Conservation (phyloP, 2,888 invertebrate genomes). For the Blomia tropicalis region DNA sequence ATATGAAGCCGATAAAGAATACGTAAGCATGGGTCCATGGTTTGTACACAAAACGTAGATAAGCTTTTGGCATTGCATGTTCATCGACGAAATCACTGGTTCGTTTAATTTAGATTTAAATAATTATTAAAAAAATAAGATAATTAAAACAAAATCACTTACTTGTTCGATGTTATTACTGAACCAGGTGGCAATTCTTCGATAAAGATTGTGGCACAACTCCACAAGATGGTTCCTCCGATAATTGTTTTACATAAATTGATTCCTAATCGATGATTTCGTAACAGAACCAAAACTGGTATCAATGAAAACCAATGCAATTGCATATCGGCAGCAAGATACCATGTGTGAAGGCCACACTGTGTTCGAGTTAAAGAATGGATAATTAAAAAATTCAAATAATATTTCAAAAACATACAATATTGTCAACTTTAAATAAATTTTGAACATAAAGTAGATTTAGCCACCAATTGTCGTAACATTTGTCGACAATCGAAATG, state of each 20-base stretch:
- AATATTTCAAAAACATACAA: constrained; percentile 18
- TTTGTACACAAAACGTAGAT: constrained; percentile 2
- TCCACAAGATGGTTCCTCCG: not conserved
- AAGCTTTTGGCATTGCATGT: constrained; percentile 3
- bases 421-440: constrained; percentile 21
- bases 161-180: not conserved
- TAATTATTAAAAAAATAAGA: not conserved
- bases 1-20: constrained; percentile 13
- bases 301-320: constrained; percentile 22
- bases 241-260: not conserved
- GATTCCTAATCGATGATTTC: not conserved
- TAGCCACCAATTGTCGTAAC: constrained; percentile 25
- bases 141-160: no score
- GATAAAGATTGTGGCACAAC: not conserved
- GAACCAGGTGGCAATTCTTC: constrained; percentile 17
- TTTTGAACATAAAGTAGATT: constrained; percentile 25
- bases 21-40: constrained; percentile 18
- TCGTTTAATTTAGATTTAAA: not conserved
- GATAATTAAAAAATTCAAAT: not conserved
- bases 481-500: constrained; percentile 7
- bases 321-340: constrained; percentile 23
- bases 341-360: constrained; percentile 26
- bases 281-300: not conserved
- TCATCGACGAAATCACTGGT: constrained; percentile 11
- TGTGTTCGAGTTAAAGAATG: not conserved